Evolutionary conservation across 35 echinoderm and acorn worm genomes (phyloP).

Genomic region (Acanthaster planci): DNA sequence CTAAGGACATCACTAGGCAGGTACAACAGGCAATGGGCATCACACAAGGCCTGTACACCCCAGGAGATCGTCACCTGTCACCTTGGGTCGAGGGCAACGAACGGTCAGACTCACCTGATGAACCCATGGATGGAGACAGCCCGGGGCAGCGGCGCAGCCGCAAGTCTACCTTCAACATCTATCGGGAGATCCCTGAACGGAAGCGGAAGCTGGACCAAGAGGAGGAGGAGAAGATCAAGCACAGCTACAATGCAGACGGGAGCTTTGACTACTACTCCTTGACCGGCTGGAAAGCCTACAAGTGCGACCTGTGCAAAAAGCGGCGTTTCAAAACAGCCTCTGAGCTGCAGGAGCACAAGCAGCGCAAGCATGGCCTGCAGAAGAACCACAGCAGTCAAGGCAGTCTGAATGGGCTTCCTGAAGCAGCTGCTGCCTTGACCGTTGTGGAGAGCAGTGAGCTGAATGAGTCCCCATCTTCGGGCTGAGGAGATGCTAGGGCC

Average conservation of each 20-base stretch:
- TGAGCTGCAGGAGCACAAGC: slow-evolving; percentile 93
- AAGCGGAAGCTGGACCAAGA: slow-evolving; percentile 89
- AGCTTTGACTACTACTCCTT: slow-evolving; percentile 99
- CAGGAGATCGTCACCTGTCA: slow-evolving; percentile 48
- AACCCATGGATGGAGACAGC: slow-evolving; percentile 52
- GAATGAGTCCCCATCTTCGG: slow-evolving; percentile 8
- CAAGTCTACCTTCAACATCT: slow-evolving; percentile 95
- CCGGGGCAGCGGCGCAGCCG: slow-evolving; percentile 68
- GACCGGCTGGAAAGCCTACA: slow-evolving; percentile 99
- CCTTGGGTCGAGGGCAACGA: slow-evolving; percentile 50
- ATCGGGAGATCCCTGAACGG: slow-evolving; percentile 92
- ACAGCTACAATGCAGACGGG: slow-evolving; percentile 98
- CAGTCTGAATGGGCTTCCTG: not conserved
- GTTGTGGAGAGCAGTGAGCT: not conserved
- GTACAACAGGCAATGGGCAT: slow-evolving; percentile 76
- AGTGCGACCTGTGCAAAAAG: slow-evolving; percentile 97
- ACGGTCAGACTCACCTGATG: slow-evolving; percentile 49
- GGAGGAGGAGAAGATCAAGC: slow-evolving; percentile 95
- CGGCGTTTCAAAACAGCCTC: slow-evolving; percentile 93
- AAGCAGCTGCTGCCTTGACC: not conserved
- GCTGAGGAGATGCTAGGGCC: not conserved
- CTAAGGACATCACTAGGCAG: slow-evolving; percentile 92
- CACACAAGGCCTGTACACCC: slow-evolving; percentile 60
- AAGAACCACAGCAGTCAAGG: slow-evolving; percentile 29
- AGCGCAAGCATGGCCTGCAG: slow-evolving; percentile 69